A percentile compares a stretch with the other conserved stretches of the same genome.
Evolutionary conservation across 2,888 invertebrate species (phyloP).

Genomic region (Drosophila stalkeri): DNA sequence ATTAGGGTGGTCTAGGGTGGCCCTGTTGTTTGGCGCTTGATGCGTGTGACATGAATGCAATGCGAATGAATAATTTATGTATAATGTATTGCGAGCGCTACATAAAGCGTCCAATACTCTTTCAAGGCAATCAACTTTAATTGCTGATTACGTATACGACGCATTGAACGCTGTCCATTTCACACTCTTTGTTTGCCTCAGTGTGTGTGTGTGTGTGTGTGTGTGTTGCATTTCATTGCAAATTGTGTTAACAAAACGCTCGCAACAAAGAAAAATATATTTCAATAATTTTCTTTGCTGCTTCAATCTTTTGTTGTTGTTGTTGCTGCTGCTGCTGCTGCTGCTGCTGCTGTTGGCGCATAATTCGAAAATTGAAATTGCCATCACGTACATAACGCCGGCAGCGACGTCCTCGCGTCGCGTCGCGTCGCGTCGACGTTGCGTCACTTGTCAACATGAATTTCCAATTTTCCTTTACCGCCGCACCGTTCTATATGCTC

Average conservation of each 20-base stretch:
- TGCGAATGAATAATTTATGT: slow-evolving; percentile 21
- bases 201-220: not conserved
- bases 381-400: slow-evolving; percentile 68
- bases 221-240: slow-evolving; percentile 40
- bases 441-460: slow-evolving; percentile 78
- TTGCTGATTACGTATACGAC: slow-evolving; percentile 69
- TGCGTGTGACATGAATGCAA: slow-evolving; percentile 13
- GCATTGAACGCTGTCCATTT: slow-evolving; percentile 8
- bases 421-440: slow-evolving; percentile 34
- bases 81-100: not conserved
- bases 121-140: slow-evolving; percentile 66
- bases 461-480: slow-evolving; percentile 70
- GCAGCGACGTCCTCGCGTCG: slow-evolving; percentile 40
- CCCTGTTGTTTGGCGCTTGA: not conserved
- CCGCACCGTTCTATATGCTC: slow-evolving; percentile 33
- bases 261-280: slow-evolving; percentile 57
- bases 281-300: slow-evolving; percentile 50
- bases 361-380: slow-evolving; percentile 73
- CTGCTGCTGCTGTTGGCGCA: slow-evolving; percentile 30
- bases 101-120: slow-evolving; percentile 45
- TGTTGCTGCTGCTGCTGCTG: slow-evolving; percentile 7
- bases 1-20: slow-evolving; percentile 3
- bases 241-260: slow-evolving; percentile 39
- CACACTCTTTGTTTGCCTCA: not conserved
- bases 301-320: slow-evolving; percentile 10